phyloP scores from a whole-genome alignment of 2,888 invertebrate species.

The Acanthococcus lagerstroemiae region DNA sequence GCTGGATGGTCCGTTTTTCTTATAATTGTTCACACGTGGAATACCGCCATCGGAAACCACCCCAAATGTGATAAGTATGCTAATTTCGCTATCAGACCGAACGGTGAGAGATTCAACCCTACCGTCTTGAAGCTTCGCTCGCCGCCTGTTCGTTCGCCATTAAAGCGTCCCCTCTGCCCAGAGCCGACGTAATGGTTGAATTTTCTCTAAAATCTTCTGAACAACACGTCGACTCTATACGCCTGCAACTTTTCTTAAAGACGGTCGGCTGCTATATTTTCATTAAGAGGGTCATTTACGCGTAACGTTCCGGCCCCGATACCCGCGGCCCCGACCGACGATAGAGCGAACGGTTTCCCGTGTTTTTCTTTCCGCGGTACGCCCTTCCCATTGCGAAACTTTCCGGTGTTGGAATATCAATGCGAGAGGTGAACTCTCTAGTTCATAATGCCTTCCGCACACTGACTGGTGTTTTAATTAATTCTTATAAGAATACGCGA shows the following conservation, averaged over 20 bases:
- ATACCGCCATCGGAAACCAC: conserved; percentile 19
- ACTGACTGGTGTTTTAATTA: too few relatives aligned
- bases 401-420: too few relatives aligned
- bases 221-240: background rate
- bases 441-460: too few relatives aligned
- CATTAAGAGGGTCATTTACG: conserved; percentile 18
- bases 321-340: too few relatives aligned
- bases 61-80: conserved; percentile 28
- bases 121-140: conserved; percentile 10
- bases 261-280: conserved; percentile 1
- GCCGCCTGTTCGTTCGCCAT: conserved; percentile 12
- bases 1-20: conserved; percentile 25
- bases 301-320: background rate
- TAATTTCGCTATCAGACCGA: conserved; percentile 25
- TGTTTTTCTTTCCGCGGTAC: too few relatives aligned
- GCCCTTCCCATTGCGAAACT: too few relatives aligned
- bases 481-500: too few relatives aligned
- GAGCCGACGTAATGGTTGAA: conserved; percentile 13
- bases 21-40: conserved; percentile 30
- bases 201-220: conserved; percentile 16
- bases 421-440: too few relatives aligned
- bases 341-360: too few relatives aligned
- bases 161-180: conserved; percentile 7
- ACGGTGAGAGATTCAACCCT: conserved; percentile 12
- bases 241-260: background rate